Conservation (phyloP, 1,140 invertebrate species). For the Brachionus paranguensis region DNA sequence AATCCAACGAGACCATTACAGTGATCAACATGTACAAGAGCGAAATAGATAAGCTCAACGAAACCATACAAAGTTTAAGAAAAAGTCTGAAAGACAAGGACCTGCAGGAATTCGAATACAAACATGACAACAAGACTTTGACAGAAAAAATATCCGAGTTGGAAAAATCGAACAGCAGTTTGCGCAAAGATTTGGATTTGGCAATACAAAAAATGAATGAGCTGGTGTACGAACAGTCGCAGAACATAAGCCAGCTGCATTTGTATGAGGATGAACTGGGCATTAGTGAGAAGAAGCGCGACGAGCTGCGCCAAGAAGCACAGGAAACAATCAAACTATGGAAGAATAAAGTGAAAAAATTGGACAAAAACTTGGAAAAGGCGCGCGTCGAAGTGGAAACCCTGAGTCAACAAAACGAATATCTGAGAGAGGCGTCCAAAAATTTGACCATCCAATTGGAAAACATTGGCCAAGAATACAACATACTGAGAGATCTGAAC, state of each 20-base stretch:
- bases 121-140: background rate
- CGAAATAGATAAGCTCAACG: conserved; percentile 20
- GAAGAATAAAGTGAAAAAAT: conserved; percentile 39
- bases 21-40: conserved; percentile 3
- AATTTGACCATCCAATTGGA: background rate
- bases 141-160: background rate
- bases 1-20: background rate
- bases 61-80: background rate
- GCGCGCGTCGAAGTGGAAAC: background rate
- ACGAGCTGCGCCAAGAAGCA: conserved; percentile 2
- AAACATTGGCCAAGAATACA: background rate
- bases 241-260: background rate
- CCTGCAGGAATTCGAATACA: background rate
- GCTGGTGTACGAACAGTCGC: background rate
- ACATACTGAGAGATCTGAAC: background rate
- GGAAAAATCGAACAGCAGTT: background rate
- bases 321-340: conserved; percentile 33
- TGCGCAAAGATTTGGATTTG: background rate
- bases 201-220: conserved; percentile 35
- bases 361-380: conserved; percentile 33
- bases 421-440: background rate
- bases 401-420: conserved; percentile 11
- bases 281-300: background rate
- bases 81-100: conserved; percentile 14
- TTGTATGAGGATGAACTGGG: conserved; percentile 21